Base-by-base conservation (phyloP, 2,797 vertebrate genomes). In the Semotilus atromaculatus region DNA sequence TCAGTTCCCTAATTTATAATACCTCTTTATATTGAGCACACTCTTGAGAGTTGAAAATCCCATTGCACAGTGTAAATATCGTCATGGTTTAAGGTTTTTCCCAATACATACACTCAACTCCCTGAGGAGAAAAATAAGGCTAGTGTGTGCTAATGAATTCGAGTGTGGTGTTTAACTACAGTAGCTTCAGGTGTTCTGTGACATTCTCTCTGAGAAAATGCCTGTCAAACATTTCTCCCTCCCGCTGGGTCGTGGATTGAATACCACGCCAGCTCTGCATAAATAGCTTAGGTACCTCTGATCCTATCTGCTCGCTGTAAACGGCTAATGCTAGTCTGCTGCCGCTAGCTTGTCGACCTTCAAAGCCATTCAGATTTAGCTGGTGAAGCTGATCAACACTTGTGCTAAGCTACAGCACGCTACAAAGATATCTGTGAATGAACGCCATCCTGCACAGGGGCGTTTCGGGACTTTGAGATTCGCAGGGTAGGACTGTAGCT, bases 121-220 rank as follows among this genome's bases (percentile, higher is more conserved):
- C 83, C 89, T 91, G 85, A 87, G 93, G 92, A 94, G 93, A 92
- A 93, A 93, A 90, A 90, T 86, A 36, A 87, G 73, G 43, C 87
- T 58, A 86, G 88, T 93, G 92, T 88, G 90, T 91, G 91, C 93
- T 91, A 89, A 92, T 93, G 92, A 92, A 93, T 91, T 90, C 89
- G 87, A 89, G 86, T 83, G 90, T 85, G 87, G 93, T 92, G 92
- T 91, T 90, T 91, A 88, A 91, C 89, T 90, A 87, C 83, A 83
- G 74, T 93, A 88, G 90, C 91, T 93, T 91, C 90, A 92, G 94
- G 92, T 94, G 90, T 87, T 89, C 86, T 88, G 90, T 95, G 93
- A 93, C 92, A 93, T 94, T 93, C 91, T 92, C 91, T 91, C 88
- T 9, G 87, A 87, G 88, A 90, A 93, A 87, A 89, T 93, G 91